Conservation (phyloP, 2,797 vertebrate species). For the Adelosebastes latens region DNA sequence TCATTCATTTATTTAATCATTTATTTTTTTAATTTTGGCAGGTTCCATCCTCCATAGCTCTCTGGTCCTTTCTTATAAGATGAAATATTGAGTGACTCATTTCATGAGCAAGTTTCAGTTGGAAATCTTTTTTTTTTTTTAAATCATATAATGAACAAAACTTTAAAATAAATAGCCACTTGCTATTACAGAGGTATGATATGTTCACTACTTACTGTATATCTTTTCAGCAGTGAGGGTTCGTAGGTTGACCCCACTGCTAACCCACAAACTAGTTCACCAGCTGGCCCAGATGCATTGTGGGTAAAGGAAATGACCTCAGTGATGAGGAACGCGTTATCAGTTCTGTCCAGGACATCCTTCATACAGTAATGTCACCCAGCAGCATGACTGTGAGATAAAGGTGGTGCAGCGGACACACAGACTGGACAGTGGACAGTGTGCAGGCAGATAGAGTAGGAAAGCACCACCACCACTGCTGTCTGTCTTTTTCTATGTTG, state of each 20-base stretch:
- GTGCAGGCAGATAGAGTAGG: not conserved
- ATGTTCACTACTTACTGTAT: not conserved
- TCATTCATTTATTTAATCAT: no score
- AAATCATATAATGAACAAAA: not conserved
- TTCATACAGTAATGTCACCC: slow-evolving; percentile 57
- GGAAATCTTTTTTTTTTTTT: not conserved
- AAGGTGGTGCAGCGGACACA: slow-evolving; percentile 17
- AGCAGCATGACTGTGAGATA: slow-evolving; percentile 55
- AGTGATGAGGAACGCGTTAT: slow-evolving; percentile 65
- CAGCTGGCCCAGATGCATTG: slow-evolving; percentile 55
- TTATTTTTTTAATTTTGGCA: no score
- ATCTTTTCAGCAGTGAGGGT: not conserved
- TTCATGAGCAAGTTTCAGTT: not conserved
- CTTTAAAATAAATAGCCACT: not conserved
- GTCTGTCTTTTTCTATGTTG: not conserved
- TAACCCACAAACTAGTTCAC: slow-evolving; percentile 49
- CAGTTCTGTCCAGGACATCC: slow-evolving; percentile 65
- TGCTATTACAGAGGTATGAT: not conserved
- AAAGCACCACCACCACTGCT: not conserved
- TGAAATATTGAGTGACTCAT: not conserved
- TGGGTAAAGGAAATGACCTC: slow-evolving; percentile 72
- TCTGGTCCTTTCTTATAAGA: not conserved
- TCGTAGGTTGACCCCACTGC: slow-evolving; percentile 16
- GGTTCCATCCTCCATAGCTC: no score
- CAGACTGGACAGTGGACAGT: slow-evolving; percentile 19